Percentiles rank a stretch among this genome's conserved stretches.
These are phyloP conservation scores for Tachysurus vachellii DNA, from an alignment of 2,113 vertebrate genomes.

Conservation along the genomic window DNA sequence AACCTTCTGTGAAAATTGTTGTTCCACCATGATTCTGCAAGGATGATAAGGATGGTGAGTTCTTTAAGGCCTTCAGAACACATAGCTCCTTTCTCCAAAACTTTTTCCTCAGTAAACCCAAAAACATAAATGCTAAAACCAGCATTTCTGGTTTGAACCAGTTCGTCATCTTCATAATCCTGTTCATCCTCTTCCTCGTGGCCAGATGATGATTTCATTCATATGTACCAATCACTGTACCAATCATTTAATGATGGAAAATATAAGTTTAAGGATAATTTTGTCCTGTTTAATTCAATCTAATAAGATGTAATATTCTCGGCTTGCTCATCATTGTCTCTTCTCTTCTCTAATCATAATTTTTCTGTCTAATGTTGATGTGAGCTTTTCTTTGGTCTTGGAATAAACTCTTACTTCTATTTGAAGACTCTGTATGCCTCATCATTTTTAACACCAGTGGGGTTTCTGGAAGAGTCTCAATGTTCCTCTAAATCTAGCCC, in stretches of 20 bases:
- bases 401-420: neutral
- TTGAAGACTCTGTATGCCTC: neutral
- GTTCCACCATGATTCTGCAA: neutral
- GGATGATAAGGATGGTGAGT: neutral
- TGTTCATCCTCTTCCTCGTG: neutral
- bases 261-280: neutral
- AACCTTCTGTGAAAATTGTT: neutral
- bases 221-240: neutral
- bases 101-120: neutral
- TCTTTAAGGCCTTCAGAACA: neutral
- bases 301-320: neutral
- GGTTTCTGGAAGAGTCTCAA: neutral
- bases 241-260: neutral
- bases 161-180: neutral
- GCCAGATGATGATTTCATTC: neutral
- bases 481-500: slow-evolving; percentile 7
- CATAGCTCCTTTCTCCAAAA: neutral
- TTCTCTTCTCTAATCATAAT: neutral
- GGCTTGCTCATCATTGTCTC: neutral
- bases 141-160: neutral
- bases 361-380: neutral
- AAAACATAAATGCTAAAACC: neutral
- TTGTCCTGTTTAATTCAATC: neutral
- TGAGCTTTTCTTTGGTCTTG: neutral
- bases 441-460: neutral